Percentiles rank a stretch among this genome's conserved stretches.
Evolutionary conservation across 1,140 invertebrate genomes (phyloP).

Genomic region (Ganaspis sp.): DNA sequence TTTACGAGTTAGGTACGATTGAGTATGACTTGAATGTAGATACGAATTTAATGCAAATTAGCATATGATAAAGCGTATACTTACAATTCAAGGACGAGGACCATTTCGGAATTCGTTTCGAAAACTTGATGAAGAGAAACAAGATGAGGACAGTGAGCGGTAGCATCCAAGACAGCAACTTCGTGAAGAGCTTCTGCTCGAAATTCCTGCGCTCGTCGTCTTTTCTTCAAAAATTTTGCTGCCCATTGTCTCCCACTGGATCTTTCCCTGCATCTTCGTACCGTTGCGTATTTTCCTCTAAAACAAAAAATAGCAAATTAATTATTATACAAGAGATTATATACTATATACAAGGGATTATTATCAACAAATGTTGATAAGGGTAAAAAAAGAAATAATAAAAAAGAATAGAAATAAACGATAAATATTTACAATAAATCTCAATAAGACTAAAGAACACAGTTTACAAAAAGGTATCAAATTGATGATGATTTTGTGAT

Average conservation of each 20-base stretch:
- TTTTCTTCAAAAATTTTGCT: slow-evolving; percentile 95
- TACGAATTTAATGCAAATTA: too few species aligned
- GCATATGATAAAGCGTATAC: slow-evolving; percentile 66
- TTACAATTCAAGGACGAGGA: slow-evolving; percentile 92
- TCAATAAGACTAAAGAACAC: too few species aligned
- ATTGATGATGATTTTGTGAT: too few species aligned
- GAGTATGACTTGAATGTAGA: too few species aligned
- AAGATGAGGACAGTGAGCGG: slow-evolving; percentile 86
- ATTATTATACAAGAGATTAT: too few species aligned
- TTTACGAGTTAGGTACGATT: too few species aligned
- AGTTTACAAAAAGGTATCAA: neutral
- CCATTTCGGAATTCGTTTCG: slow-evolving; percentile 88
- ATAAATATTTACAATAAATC: too few species aligned
- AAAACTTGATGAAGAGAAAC: slow-evolving; percentile 93
- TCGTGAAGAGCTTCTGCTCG: slow-evolving; percentile 92
- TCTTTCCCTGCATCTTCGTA: slow-evolving; percentile 91
- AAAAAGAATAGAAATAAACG: too few species aligned
- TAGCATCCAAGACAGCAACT: slow-evolving; percentile 91
- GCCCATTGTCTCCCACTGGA: slow-evolving; percentile 91
- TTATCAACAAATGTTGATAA: neutral
- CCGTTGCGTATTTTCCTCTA: slow-evolving; percentile 97
- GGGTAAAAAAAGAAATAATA: neutral
- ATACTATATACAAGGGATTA: too few species aligned
- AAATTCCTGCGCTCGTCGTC: slow-evolving; percentile 87
- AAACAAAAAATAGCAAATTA: slow-evolving; percentile 71